phyloP scores from a whole-genome alignment of 1,140 invertebrate species.

The Neuroterus valhalla region DNA sequence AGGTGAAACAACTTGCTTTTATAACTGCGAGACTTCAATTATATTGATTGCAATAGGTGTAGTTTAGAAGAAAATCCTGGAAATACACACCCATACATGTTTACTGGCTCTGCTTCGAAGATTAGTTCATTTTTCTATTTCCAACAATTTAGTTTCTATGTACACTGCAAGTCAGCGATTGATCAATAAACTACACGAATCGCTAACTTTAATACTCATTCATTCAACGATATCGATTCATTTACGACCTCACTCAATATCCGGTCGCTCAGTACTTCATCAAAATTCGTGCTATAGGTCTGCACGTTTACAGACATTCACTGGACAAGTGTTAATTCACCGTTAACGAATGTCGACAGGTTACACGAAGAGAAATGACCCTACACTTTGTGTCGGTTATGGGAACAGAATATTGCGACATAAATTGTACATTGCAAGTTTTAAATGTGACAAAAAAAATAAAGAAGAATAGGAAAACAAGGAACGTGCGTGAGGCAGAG shows the following conservation, averaged over 20 bases:
- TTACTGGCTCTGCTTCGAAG: neutral
- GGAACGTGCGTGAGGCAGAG: no score
- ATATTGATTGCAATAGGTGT: no score
- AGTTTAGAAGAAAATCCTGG: no score
- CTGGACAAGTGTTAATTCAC: conserved; percentile 26
- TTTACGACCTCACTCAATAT: conserved; percentile 23
- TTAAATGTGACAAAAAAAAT: neutral
- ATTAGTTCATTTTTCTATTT: conserved; percentile 18
- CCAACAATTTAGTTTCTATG: neutral
- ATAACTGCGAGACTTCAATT: no score
- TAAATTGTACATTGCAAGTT: neutral
- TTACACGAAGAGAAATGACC: conserved; percentile 5
- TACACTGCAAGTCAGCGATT: neutral
- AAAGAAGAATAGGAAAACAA: neutral
- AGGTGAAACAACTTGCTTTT: no score
- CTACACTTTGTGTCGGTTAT: neutral
- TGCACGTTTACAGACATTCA: conserved; percentile 5
- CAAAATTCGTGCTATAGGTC: conserved; percentile 5
- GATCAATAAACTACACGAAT: conserved; percentile 14
- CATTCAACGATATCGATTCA: conserved; percentile 25
- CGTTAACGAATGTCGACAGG: neutral
- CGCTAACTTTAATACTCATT: conserved; percentile 20
- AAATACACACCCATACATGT: no score
- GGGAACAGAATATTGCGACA: neutral
- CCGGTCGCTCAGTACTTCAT: conserved; percentile 22